Evolutionary conservation across 1,140 invertebrate genomes (phyloP).

Genomic region (Zophobas morio): DNA sequence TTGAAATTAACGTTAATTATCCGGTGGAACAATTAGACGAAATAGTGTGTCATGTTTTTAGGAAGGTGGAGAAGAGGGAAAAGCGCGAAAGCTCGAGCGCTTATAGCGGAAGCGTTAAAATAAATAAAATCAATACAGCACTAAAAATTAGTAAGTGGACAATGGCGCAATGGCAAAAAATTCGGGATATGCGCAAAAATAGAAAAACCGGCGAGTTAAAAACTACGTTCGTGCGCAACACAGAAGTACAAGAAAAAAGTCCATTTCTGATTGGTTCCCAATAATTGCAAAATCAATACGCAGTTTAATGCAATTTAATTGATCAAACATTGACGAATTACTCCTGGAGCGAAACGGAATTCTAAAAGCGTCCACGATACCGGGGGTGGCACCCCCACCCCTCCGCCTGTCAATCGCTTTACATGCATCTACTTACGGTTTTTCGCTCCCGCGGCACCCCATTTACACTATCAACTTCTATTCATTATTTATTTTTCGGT

Average conservation of each 20-base stretch:
- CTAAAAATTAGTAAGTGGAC: constrained; percentile 68
- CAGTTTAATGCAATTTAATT: constrained; percentile 66
- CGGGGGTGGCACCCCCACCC: constrained; percentile 33
- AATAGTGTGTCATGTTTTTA: constrained; percentile 13
- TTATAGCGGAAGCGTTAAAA: constrained; percentile 55
- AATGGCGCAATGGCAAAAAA: constrained; percentile 68
- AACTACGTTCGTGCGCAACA: constrained; percentile 62
- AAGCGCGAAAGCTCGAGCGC: constrained; percentile 34
- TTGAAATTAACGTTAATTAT: constrained; percentile 42
- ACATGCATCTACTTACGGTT: constrained; percentile 44
- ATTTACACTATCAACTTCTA: constrained; percentile 1
- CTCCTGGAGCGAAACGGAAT: constrained; percentile 41
- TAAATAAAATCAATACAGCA: constrained; percentile 67
- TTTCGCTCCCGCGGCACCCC: constrained; percentile 21
- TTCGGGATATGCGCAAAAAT: constrained; percentile 67
- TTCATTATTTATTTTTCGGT: too few species aligned
- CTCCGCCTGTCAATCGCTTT: constrained; percentile 22
- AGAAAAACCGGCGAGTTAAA: constrained; percentile 64
- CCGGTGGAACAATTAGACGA: constrained; percentile 19
- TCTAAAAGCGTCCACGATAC: constrained; percentile 40
- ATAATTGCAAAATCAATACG: constrained; percentile 69
- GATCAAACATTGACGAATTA: constrained; percentile 62
- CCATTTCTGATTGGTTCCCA: constrained; percentile 67
- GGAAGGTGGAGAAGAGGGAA: constrained; percentile 17
- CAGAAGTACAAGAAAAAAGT: constrained; percentile 65